These are phyloP conservation scores for Cyprinella venusta DNA, from an alignment of 2,797 vertebrate species.

Conservation along the genomic window DNA sequence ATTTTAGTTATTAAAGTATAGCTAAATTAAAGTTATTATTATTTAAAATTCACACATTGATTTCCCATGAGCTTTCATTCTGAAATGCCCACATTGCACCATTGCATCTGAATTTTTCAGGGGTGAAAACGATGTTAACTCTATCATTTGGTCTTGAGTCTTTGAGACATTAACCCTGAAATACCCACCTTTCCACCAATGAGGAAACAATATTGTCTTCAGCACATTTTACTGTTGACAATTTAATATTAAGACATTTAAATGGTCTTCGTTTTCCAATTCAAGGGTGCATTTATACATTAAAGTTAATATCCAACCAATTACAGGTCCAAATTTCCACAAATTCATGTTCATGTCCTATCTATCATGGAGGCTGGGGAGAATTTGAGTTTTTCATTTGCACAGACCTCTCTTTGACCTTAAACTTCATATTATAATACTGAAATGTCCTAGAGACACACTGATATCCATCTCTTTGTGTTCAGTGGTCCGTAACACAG, in stretches of 20 bases:
- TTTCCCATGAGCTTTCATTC: not conserved
- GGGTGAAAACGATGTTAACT: not conserved
- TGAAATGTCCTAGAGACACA: not conserved
- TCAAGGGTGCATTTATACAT: not conserved
- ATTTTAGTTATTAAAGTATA: no score
- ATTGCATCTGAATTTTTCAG: not conserved
- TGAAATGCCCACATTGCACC: no score
- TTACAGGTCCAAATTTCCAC: not conserved
- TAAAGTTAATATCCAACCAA: not conserved
- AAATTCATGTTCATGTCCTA: not conserved
- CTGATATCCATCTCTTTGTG: slow-evolving; percentile 17
- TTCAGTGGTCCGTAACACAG: not conserved
- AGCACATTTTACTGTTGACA: not conserved
- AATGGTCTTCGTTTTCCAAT: not conserved
- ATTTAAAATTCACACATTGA: no score
- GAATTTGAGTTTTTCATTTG: not conserved
- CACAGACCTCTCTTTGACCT: not conserved
- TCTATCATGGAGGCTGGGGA: not conserved
- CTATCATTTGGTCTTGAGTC: not conserved
- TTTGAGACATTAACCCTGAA: not conserved
- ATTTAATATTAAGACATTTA: not conserved
- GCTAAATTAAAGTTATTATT: no score
- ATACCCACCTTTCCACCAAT: not conserved
- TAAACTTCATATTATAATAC: not conserved
- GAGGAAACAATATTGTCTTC: not conserved